Evolutionary conservation across 2,888 invertebrate species (phyloP).

Genomic region (Aricia artaxerxes): DNA sequence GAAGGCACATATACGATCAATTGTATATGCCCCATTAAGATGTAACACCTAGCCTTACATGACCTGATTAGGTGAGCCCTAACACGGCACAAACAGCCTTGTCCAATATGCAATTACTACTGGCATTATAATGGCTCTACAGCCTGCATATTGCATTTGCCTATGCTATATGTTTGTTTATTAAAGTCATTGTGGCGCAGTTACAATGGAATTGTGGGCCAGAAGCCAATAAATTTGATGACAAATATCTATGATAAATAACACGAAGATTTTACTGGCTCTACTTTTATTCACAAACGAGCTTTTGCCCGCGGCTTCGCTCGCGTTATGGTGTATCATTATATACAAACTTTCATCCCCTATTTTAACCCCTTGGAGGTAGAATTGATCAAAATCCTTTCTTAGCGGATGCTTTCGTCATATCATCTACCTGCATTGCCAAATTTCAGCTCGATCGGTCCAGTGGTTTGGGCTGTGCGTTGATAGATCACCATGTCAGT

Average conservation of each 20-base stretch:
- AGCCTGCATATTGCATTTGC: slow-evolving; percentile 31
- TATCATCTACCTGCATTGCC: too few relatives aligned
- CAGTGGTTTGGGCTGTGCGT: too few relatives aligned
- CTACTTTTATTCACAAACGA: too few relatives aligned
- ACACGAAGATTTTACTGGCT: neutral
- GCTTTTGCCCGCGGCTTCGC: too few relatives aligned
- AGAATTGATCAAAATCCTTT: too few relatives aligned
- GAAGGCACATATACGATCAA: slow-evolving; percentile 10
- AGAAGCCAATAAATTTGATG: neutral
- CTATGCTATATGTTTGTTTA: slow-evolving; percentile 31
- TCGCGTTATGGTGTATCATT: too few relatives aligned
- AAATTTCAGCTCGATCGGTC: too few relatives aligned
- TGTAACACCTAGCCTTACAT: slow-evolving; percentile 23
- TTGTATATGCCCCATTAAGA: slow-evolving; percentile 28
- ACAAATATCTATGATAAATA: neutral
- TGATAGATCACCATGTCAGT: too few relatives aligned
- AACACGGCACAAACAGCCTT: slow-evolving; percentile 26
- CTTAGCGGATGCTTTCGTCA: too few relatives aligned
- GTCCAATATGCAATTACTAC: slow-evolving; percentile 27
- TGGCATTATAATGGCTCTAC: slow-evolving; percentile 25
- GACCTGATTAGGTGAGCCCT: slow-evolving; percentile 27
- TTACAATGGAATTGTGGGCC: slow-evolving; percentile 21
- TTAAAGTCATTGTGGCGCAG: slow-evolving; percentile 18
- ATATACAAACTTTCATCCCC: too few relatives aligned
- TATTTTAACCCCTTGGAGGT: too few relatives aligned